Evolutionary conservation across 2,797 vertebrate species (phyloP).

Genomic region (Melanotaenia parkinsoni): DNA sequence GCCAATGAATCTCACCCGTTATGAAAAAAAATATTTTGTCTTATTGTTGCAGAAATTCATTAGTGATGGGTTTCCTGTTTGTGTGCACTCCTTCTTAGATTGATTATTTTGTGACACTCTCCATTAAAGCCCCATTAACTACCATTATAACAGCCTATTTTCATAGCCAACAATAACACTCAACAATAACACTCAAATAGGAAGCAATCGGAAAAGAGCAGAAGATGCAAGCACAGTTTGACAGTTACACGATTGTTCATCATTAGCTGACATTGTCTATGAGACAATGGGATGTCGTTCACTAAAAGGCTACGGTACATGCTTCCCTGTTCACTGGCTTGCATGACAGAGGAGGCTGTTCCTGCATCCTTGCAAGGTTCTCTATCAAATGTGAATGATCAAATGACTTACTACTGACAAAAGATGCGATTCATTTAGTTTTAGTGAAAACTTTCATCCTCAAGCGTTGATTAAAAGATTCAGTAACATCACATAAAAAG

Average conservation of each 20-base stretch:
- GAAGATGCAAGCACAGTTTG: constrained; percentile 59
- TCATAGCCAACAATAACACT: constrained; percentile 74
- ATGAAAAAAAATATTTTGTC: constrained; percentile 60
- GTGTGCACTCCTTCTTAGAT: constrained; percentile 59
- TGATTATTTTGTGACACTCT: constrained; percentile 76
- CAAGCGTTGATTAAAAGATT: constrained; percentile 77
- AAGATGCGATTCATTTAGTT: constrained; percentile 68
- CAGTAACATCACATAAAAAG: constrained; percentile 61
- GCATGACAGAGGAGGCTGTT: constrained; percentile 68
- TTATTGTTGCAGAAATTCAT: constrained; percentile 66
- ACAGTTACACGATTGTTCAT: constrained; percentile 77
- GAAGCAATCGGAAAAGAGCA: constrained; percentile 52
- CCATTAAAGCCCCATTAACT: constrained; percentile 80
- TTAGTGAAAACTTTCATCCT: constrained; percentile 73
- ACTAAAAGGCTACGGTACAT: constrained; percentile 53
- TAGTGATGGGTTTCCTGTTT: constrained; percentile 53
- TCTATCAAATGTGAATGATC: constrained; percentile 62
- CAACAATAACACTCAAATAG: constrained; percentile 65
- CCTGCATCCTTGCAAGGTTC: constrained; percentile 54
- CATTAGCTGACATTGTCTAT: constrained; percentile 73
- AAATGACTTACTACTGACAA: constrained; percentile 66
- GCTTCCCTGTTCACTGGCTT: constrained; percentile 55
- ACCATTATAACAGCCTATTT: constrained; percentile 74
- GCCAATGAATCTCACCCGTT: constrained; percentile 40
- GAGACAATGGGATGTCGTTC: constrained; percentile 69